Evolutionary conservation across 2,113 vertebrate genomes (phyloP), one percentile per base, ranked within the genome.

Genomic region (Halcyon senegalensis): DNA sequence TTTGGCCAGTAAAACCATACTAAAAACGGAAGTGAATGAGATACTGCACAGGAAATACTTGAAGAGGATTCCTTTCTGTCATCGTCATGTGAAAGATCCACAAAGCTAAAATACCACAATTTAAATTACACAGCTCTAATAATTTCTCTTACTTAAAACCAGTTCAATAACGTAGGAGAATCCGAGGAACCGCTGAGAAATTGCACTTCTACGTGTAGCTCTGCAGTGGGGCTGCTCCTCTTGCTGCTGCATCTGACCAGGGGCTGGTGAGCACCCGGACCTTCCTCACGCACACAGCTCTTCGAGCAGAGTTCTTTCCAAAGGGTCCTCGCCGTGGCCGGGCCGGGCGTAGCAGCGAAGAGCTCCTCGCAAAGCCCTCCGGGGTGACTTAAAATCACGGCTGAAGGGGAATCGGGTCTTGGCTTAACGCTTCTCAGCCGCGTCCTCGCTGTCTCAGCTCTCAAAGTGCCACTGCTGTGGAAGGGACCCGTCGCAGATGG

Each of bases 401-500:
- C 77, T n/a, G 74, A 68, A 81, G 87, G 80, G 77, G 43, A 62
- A 10, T 7, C 30, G 2, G 62, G 89, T 69, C 59, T 68, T 21
- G 33, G 66, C 37, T 75, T 59, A n/a, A 23, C 2, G 5, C 56
- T 56, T 67, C 86, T 74, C 75, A n/a, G 83, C 43, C 4, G 3
- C 55, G 28, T 50, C 48, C 53, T 35, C 0, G 30, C 94, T 73
- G 33, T 2, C 39, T 98, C 97, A 98, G 80, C 94, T 97, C 89
- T 99, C 98, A 55, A 99, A 93, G 67, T 97, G 98, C 99, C 99
- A 99, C 94, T 99, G 99, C 93, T 99, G 99, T 2, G 94, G 94
- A 69, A 97, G 87, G 8, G 99, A 98, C 35, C 98, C 98, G 2
- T 99, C 98, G 1, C 99, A 99, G 94, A 99, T 99, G 9, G 99